Evolutionary conservation across 2,888 invertebrate species (phyloP).

Genomic region (Drosophila neonasuta): DNA sequence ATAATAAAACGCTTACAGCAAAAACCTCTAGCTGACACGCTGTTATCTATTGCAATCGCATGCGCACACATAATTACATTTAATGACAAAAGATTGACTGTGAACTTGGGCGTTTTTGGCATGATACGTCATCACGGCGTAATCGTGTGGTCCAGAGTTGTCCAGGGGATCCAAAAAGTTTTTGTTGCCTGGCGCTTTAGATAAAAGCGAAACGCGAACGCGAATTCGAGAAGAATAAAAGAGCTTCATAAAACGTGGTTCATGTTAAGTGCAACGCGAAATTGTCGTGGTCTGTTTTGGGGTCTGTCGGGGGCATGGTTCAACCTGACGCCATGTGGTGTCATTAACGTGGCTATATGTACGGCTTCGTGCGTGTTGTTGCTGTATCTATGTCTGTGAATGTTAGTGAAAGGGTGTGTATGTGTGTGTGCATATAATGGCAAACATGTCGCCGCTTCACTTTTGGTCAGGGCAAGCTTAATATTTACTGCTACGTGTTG

Average conservation of each 20-base stretch:
- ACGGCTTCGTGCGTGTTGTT: slow-evolving; percentile 10
- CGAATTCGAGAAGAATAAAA: slow-evolving; percentile 36
- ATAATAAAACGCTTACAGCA: too few relatives aligned
- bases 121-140: background rate
- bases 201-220: slow-evolving; percentile 42
- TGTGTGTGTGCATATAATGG: slow-evolving; percentile 37
- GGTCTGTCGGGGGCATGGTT: slow-evolving; percentile 21
- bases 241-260: slow-evolving; percentile 54
- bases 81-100: slow-evolving; percentile 29
- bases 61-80: slow-evolving; percentile 36
- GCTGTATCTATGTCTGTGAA: too few relatives aligned
- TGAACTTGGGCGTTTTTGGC: slow-evolving; percentile 9
- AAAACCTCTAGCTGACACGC: background rate
- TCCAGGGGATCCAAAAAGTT: background rate
- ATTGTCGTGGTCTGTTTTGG: slow-evolving; percentile 31
- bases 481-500: slow-evolving; percentile 73
- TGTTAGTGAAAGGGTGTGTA: slow-evolving; percentile 4
- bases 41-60: slow-evolving; percentile 7
- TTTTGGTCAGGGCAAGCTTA: slow-evolving; percentile 46
- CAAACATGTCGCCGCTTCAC: slow-evolving; percentile 29
- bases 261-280: slow-evolving; percentile 61
- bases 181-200: slow-evolving; percentile 35
- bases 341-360: slow-evolving; percentile 57
- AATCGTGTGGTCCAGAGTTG: background rate
- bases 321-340: slow-evolving; percentile 55